Base-by-base conservation (phyloP, 2,888 invertebrate genomes). In the Tetragonula carbonaria region DNA sequence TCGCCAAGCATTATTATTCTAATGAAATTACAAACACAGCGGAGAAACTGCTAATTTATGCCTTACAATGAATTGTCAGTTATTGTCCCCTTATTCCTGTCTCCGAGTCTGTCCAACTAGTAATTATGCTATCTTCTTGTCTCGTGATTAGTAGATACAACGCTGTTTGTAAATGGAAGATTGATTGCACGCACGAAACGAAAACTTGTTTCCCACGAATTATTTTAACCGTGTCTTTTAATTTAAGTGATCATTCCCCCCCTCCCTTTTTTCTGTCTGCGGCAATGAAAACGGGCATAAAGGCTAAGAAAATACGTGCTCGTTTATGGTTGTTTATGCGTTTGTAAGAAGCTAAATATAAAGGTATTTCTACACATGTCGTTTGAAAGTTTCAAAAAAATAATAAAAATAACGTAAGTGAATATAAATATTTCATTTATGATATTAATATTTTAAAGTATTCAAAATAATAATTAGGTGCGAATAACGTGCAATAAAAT, bases 11-110 rank as follows among this genome's bases (percentile, higher is more conserved):
- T 50, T 53, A 14, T 70, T 21, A 33, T 70, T 53, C 13, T 28
- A 70, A 70, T 23, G 51, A 53, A 70, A 51, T 70, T 21, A 70
- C 21, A 53, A 51, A 50, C n/a, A 0, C 21, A 28, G 53, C 23
- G 4, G 45, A 70, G 28, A 70, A 53, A 21, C 66, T 5, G 45
- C 16, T 66, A 45, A 66, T 66, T 66, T 45, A 66, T 45, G 38
- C 45, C 45, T 45, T 6, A 45, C 45, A 16, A 66, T 28, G 50
- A 76, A 68, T 76, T 51, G 68, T 68, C 57, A 67, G 50, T 23
- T 50, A 59, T 71, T 38, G 28, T 63, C 45, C 33, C 45, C 14
- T 18, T 53, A 53, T 70, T 53, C 68, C 53, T 70, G 53, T 4
- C n/a, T 66, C 38, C 6, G 18, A 23, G 53, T 33, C 66, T 50